These are phyloP conservation scores for Ctenopoma multispine DNA, from an alignment of 2,797 vertebrate genomes.

Conservation along the genomic window DNA sequence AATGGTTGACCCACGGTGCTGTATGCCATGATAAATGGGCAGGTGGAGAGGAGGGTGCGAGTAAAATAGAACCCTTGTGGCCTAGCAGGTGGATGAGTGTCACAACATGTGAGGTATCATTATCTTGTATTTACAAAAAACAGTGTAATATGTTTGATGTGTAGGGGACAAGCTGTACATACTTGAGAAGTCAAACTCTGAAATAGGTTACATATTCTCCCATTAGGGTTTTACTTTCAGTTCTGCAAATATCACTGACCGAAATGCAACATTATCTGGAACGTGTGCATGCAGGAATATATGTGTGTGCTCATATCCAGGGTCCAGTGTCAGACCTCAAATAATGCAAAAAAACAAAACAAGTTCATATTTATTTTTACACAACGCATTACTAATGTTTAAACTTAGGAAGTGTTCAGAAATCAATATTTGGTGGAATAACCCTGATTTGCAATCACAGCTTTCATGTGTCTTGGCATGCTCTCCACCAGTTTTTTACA, in stretches of 20 bases:
- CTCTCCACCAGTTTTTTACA: too few relatives aligned
- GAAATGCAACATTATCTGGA: slow-evolving; percentile 19
- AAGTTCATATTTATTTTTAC: too few relatives aligned
- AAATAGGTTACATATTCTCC: slow-evolving; percentile 1
- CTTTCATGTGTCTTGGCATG: too few relatives aligned
- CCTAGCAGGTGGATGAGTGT: slow-evolving; percentile 62
- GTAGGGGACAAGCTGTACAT: slow-evolving; percentile 24
- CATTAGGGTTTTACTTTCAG: slow-evolving; percentile 18
- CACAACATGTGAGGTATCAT: slow-evolving; percentile 56
- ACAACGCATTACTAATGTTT: too few relatives aligned
- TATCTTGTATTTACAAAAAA: slow-evolving; percentile 55
- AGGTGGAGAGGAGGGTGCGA: slow-evolving; percentile 58
- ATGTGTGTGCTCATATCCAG: too few relatives aligned
- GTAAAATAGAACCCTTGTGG: slow-evolving; percentile 59
- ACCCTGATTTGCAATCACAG: too few relatives aligned
- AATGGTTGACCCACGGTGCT: slow-evolving; percentile 70
- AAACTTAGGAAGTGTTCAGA: too few relatives aligned
- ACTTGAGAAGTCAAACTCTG: slow-evolving; percentile 27
- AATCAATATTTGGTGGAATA: too few relatives aligned
- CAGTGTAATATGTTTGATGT: slow-evolving; percentile 47
- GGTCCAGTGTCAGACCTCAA: too few relatives aligned
- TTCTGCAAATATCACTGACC: slow-evolving; percentile 12
- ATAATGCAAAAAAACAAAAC: too few relatives aligned
- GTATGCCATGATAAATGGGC: slow-evolving; percentile 73
- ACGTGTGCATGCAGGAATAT: neutral